phyloP scores from a whole-genome alignment of 2,113 vertebrate genomes.

The Cynoglossus semilaevis region DNA sequence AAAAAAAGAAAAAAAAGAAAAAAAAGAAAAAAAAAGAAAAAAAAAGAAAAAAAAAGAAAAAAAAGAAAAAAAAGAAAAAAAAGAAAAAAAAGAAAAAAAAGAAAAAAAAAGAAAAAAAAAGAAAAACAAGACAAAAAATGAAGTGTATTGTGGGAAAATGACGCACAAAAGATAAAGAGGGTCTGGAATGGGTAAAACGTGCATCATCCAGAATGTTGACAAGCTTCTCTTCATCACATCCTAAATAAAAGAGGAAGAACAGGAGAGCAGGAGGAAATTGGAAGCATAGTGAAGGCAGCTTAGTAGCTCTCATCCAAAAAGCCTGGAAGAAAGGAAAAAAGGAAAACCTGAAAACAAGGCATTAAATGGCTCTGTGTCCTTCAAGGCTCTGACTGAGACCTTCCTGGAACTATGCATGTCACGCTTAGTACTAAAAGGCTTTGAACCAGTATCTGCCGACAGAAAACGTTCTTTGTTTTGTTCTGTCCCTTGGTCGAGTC shows the following conservation, averaged over 20 bases:
- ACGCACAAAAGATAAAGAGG: conserved; percentile 41
- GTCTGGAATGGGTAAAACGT: conserved; percentile 53
- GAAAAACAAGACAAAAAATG: conserved; percentile 41
- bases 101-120: conserved; percentile 38
- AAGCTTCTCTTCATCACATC: conserved; percentile 54
- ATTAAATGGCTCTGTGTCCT: conserved; percentile 46
- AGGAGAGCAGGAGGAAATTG: conserved; percentile 66
- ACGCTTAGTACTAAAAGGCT: conserved; percentile 30
- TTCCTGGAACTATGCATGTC: conserved; percentile 34
- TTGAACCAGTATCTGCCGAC: conserved; percentile 28
- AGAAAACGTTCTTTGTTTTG: conserved; percentile 29
- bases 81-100: conserved; percentile 31
- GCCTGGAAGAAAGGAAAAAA: conserved; percentile 50
- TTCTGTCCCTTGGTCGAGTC: conserved; percentile 22
- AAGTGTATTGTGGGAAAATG: conserved; percentile 44
- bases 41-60: conserved; percentile 35
- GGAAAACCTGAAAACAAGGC: conserved; percentile 58
- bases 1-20: conserved; percentile 39
- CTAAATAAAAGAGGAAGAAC: conserved; percentile 51
- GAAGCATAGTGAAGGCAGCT: conserved; percentile 62
- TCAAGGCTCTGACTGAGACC: conserved; percentile 35
- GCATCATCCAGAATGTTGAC: conserved; percentile 44
- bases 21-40: conserved; percentile 44
- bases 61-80: conserved; percentile 46
- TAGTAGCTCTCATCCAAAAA: conserved; percentile 56